phyloP scores from a whole-genome alignment of 2,888 invertebrate genomes.

The Drosophila prolongata region DNA sequence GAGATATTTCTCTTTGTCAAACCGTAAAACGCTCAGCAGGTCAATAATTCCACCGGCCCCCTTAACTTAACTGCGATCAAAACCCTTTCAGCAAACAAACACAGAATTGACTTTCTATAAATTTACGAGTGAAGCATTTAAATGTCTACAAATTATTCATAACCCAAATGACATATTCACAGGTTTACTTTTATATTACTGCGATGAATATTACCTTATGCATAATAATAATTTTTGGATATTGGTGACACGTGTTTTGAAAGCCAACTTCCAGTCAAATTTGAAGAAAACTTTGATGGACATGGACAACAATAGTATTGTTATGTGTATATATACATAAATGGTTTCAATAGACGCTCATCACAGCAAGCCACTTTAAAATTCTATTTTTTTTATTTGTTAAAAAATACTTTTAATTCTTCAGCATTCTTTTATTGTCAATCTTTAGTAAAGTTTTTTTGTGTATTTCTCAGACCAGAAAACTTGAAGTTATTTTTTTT shows the following conservation, averaged over 20 bases:
- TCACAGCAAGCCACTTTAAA: slow-evolving; percentile 45
- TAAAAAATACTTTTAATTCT: slow-evolving; percentile 4
- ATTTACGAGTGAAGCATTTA: slow-evolving; percentile 65
- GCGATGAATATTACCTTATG: slow-evolving; percentile 46
- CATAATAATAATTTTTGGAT: slow-evolving; percentile 49
- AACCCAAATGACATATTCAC: slow-evolving; percentile 30
- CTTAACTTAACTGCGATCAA: slow-evolving; percentile 8
- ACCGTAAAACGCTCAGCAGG: slow-evolving; percentile 54
- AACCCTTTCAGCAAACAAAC: neutral
- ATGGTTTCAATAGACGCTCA: slow-evolving; percentile 54
- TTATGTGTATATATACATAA: slow-evolving; percentile 16
- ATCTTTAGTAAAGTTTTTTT: slow-evolving; percentile 9
- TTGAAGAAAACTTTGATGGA: slow-evolving; percentile 50
- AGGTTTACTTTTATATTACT: slow-evolving; percentile 40
- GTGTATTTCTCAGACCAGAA: slow-evolving; percentile 1
- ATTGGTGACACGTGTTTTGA: slow-evolving; percentile 58
- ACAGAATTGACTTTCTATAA: slow-evolving; percentile 55
- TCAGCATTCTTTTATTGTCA: slow-evolving; percentile 24
- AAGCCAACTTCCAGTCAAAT: slow-evolving; percentile 52
- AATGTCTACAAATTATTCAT: slow-evolving; percentile 54
- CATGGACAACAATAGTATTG: slow-evolving; percentile 35
- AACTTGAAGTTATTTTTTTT: neutral
- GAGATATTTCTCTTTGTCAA: slow-evolving; percentile 11
- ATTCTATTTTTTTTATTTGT: slow-evolving; percentile 29
- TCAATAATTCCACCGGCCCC: slow-evolving; percentile 19